Percentiles rank a stretch among this genome's conserved stretches.
phyloP scores from a whole-genome alignment of 2,888 invertebrate species.

The Leptinotarsa rubiginosa region DNA sequence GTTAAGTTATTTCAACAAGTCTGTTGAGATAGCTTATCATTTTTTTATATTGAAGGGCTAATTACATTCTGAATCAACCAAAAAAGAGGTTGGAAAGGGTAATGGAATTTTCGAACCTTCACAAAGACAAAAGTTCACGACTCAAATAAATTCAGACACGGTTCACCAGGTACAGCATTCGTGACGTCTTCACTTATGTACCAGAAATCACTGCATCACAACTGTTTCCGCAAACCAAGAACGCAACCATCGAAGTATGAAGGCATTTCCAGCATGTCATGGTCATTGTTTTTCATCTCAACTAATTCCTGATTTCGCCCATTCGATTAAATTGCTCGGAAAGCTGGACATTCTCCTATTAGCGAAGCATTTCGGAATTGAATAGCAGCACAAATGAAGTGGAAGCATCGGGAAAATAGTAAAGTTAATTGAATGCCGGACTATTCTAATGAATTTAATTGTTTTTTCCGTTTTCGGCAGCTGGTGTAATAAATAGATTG shows the following conservation, averaged over 20 bases:
- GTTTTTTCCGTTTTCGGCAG: not conserved
- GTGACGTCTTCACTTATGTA: not conserved
- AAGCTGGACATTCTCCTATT: constrained; percentile 9
- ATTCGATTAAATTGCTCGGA: constrained; percentile 19
- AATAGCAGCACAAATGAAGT: constrained; percentile 3
- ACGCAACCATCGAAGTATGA: not conserved
- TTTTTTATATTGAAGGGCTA: too few relatives aligned
- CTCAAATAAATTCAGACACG: too few relatives aligned
- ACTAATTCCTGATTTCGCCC: constrained; percentile 8
- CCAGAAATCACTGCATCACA: not conserved
- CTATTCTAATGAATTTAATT: not conserved
- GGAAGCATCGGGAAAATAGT: constrained; percentile 6
- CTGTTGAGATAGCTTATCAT: too few relatives aligned
- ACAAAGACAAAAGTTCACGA: too few relatives aligned
- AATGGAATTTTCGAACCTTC: too few relatives aligned
- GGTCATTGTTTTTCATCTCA: constrained; percentile 14
- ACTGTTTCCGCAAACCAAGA: not conserved
- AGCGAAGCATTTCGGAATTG: not conserved
- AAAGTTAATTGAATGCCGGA: not conserved
- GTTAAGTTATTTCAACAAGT: too few relatives aligned
- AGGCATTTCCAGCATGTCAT: constrained; percentile 12
- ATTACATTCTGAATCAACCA: too few relatives aligned
- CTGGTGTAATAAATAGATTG: not conserved
- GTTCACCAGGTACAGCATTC: not conserved
- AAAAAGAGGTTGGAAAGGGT: too few relatives aligned